These are phyloP conservation scores for Acanthosepion esculentum DNA, from an alignment of 2,888 invertebrate species.

Conservation along the genomic window DNA sequence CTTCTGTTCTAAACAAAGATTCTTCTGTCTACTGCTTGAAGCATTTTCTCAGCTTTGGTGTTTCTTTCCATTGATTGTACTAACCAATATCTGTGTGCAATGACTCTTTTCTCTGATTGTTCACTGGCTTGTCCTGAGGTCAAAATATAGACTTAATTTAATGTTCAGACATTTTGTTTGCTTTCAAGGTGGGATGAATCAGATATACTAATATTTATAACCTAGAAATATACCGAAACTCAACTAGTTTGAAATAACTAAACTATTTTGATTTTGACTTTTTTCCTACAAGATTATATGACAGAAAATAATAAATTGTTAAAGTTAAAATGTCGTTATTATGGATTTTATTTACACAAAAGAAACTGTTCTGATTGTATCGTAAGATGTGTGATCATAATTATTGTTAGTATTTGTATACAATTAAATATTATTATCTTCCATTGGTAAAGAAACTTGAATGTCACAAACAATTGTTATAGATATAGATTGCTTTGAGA, in stretches of 20 bases:
- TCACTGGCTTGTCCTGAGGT: background rate
- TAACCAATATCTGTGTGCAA: background rate
- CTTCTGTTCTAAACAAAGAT: background rate
- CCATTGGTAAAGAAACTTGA: background rate
- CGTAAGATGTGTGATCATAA: too few species aligned
- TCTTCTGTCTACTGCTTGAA: background rate
- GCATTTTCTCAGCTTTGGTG: background rate
- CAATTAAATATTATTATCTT: background rate
- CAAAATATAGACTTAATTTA: conserved; percentile 23
- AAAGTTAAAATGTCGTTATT: too few species aligned
- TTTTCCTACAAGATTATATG: too few species aligned
- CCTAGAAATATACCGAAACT: background rate
- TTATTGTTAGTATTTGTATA: background rate
- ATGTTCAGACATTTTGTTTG: background rate
- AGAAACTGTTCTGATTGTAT: too few species aligned
- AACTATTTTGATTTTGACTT: too few species aligned
- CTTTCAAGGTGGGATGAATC: background rate
- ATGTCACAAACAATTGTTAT: background rate
- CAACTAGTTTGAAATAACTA: background rate
- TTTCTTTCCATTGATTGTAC: background rate
- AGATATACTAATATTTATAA: background rate
- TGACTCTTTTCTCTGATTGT: background rate
- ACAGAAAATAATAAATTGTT: too few species aligned
- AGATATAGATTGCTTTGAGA: background rate
- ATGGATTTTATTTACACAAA: too few species aligned